phyloP scores from a whole-genome alignment of 2,888 invertebrate genomes.

The Erebia ligea region DNA sequence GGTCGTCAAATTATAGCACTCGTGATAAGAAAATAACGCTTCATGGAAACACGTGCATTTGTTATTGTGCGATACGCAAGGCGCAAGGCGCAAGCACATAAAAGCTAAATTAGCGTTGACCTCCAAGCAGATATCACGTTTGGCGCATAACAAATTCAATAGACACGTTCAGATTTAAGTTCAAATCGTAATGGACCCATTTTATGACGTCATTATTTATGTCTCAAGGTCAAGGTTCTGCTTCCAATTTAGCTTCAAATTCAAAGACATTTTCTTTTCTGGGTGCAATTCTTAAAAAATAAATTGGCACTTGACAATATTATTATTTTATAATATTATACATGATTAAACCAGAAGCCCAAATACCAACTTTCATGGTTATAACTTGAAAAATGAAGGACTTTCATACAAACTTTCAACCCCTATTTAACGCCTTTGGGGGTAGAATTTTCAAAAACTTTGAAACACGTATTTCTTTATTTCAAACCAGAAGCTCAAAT shows the following conservation, averaged over 20 bases:
- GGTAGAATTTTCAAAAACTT: too few relatives aligned
- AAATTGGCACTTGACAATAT: too few relatives aligned
- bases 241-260: background rate
- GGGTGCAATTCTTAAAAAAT: too few relatives aligned
- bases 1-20: background rate
- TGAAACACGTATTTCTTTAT: too few relatives aligned
- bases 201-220: constrained; percentile 12
- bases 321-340: too few relatives aligned
- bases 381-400: too few relatives aligned
- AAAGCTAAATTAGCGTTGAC: constrained; percentile 17
- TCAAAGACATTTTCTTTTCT: background rate
- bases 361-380: too few relatives aligned
- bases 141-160: constrained; percentile 22
- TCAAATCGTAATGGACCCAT: constrained; percentile 1
- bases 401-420: too few relatives aligned
- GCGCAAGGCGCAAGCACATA: background rate
- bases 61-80: constrained; percentile 11
- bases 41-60: constrained; percentile 18
- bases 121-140: constrained; percentile 22
- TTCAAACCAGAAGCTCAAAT: too few relatives aligned
- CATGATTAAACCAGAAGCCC: too few relatives aligned
- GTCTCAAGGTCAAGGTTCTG: constrained; percentile 7
- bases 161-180: constrained; percentile 15
- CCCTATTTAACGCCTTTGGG: too few relatives aligned
- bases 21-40: background rate